phyloP scores from a whole-genome alignment of 2,797 vertebrate species.

The Oreochromis mossambicus region DNA sequence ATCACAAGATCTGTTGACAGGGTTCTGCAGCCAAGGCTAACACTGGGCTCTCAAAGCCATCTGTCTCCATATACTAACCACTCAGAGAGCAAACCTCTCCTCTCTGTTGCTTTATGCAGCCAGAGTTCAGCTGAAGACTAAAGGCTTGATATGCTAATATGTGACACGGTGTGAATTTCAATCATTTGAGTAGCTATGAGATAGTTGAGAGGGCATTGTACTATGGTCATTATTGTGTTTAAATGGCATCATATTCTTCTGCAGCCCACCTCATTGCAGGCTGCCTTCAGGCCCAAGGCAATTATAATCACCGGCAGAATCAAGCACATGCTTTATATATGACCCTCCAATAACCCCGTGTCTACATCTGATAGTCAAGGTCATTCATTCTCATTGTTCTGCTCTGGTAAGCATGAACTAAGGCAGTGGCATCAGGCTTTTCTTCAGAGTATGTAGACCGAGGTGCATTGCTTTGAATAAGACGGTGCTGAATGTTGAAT shows the following conservation, averaged over 20 bases:
- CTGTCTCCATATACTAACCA: conserved; percentile 46
- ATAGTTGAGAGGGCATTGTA: conserved; percentile 2
- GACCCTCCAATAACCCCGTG: conserved; percentile 29
- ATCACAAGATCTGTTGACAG: conserved; percentile 37
- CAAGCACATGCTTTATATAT: conserved; percentile 15
- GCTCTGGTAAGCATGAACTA: conserved; percentile 16
- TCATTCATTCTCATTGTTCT: conserved; percentile 37
- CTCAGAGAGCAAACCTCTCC: conserved; percentile 20
- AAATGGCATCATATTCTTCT: conserved; percentile 21
- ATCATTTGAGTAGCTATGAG: conserved; percentile 13
- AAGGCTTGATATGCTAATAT: conserved; percentile 8
- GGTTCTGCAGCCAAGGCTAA: conserved; percentile 35
- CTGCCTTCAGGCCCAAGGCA: conserved; percentile 13
- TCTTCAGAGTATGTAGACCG: background rate
- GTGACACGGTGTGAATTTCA: conserved; percentile 20
- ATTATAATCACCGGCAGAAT: conserved; percentile 26
- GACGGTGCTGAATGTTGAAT: background rate
- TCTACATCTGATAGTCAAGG: conserved; percentile 21
- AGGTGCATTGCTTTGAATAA: conserved; percentile 2
- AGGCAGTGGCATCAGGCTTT: conserved; percentile 11
- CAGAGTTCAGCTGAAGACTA: conserved; percentile 9
- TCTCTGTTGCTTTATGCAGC: conserved; percentile 13
- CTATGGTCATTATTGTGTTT: conserved; percentile 27
- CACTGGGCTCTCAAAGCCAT: conserved; percentile 35
- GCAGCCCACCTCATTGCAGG: conserved; percentile 7